These are phyloP conservation scores for Temnothorax rugatulus DNA, from an alignment of 2,888 invertebrate genomes.

Conservation along the genomic window DNA sequence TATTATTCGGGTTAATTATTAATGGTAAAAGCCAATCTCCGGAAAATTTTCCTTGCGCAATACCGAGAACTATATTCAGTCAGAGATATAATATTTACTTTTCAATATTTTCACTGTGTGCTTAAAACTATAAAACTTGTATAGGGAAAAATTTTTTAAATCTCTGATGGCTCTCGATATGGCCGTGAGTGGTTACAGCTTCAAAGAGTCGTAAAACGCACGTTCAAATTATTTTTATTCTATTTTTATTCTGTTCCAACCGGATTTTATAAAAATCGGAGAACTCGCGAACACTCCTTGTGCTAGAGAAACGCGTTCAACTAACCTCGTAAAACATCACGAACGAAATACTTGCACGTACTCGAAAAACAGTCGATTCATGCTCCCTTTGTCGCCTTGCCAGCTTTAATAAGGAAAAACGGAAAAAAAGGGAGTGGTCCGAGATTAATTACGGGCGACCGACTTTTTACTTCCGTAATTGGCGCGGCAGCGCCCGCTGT, in stretches of 20 bases:
- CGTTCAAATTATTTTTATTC: conserved; percentile 30
- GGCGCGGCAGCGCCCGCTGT: conserved; percentile 35
- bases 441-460: conserved; percentile 59
- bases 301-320: conserved; percentile 24
- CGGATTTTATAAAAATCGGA: conserved; percentile 34
- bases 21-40: background rate
- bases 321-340: conserved; percentile 40
- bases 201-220: conserved; percentile 14
- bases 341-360: conserved; percentile 48
- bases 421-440: conserved; percentile 36
- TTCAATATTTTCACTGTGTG: conserved; percentile 25
- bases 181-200: conserved; percentile 33
- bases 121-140: conserved; percentile 48
- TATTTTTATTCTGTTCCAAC: conserved; percentile 4
- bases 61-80: background rate
- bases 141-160: conserved; percentile 8
- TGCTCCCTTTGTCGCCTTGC: conserved; percentile 35
- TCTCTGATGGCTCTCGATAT: conserved; percentile 30
- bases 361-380: conserved; percentile 42
- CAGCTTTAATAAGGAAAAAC: conserved; percentile 47
- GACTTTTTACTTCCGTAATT: conserved; percentile 57
- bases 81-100: conserved; percentile 30
- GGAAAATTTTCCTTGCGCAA: background rate
- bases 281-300: conserved; percentile 4
- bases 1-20: conserved; percentile 10